These are phyloP conservation scores for Eristalis pertinax DNA, from an alignment of 2,888 invertebrate species.

Conservation along the genomic window DNA sequence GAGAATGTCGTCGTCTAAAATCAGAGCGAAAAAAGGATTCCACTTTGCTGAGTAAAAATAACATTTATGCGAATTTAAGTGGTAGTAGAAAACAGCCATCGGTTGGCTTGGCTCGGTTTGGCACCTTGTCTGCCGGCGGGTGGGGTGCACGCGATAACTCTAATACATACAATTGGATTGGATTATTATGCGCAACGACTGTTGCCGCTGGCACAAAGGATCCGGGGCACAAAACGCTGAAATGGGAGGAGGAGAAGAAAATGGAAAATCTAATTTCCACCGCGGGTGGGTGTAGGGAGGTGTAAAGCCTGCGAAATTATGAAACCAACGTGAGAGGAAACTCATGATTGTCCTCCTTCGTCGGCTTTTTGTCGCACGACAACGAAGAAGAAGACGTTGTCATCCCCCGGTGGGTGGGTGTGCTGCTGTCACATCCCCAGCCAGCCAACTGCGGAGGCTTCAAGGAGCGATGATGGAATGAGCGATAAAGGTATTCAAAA, in stretches of 20 bases:
- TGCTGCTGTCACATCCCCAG: no score
- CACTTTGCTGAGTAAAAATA: slow-evolving; percentile 53
- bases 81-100: slow-evolving; percentile 45
- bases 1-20: slow-evolving; percentile 36
- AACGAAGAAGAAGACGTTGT: not conserved
- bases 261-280: slow-evolving; percentile 60
- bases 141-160: slow-evolving; percentile 28
- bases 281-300: slow-evolving; percentile 31
- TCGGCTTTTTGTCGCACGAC: not conserved
- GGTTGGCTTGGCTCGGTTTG: slow-evolving; percentile 34
- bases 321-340: slow-evolving; percentile 36
- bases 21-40: slow-evolving; percentile 39
- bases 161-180: slow-evolving; percentile 64
- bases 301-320: slow-evolving; percentile 40
- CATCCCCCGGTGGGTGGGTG: not conserved
- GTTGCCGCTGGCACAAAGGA: slow-evolving; percentile 28
- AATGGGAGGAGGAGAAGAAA: slow-evolving; percentile 26
- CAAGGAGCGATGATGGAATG: not conserved
- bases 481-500: slow-evolving; percentile 28
- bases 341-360: slow-evolving; percentile 9
- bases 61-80: slow-evolving; percentile 67
- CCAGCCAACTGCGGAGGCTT: not conserved
- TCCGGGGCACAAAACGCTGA: slow-evolving; percentile 29
- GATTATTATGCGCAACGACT: slow-evolving; percentile 55
- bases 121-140: slow-evolving; percentile 20